These are phyloP conservation scores for Alviniconcha strummeri DNA, from an alignment of 2,888 invertebrate genomes.

Conservation along the genomic window DNA sequence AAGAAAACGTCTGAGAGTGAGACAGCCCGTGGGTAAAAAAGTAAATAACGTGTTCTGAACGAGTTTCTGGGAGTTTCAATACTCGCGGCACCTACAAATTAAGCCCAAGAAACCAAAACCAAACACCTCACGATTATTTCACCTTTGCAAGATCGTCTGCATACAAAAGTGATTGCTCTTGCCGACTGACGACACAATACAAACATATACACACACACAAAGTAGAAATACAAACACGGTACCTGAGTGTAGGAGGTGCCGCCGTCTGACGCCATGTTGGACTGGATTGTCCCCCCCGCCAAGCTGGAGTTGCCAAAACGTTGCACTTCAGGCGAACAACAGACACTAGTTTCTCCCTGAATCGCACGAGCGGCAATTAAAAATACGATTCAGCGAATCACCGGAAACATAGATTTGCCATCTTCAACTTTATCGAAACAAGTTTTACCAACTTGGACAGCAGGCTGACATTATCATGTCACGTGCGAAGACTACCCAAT, in stretches of 20 bases:
- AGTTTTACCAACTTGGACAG: constrained; percentile 31
- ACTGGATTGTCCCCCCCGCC: constrained; percentile 35
- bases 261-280: constrained; percentile 66
- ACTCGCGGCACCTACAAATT: too few species aligned
- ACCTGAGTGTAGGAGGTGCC: constrained; percentile 68
- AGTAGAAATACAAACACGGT: constrained; percentile 23
- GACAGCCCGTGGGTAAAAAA: too few species aligned
- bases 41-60: too few species aligned
- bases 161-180: background rate
- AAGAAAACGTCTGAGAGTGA: too few species aligned
- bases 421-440: constrained; percentile 26
- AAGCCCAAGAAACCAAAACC: background rate
- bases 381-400: background rate
- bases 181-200: constrained; percentile 9
- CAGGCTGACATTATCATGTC: constrained; percentile 47
- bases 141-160: background rate
- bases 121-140: background rate
- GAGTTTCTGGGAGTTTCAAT: too few species aligned
- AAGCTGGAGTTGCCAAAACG: constrained; percentile 8
- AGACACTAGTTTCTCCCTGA: background rate
- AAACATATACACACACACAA: background rate
- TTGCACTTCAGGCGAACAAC: background rate
- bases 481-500: constrained; percentile 44
- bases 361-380: background rate
- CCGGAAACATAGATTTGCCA: background rate